Evolutionary conservation across 2,888 invertebrate species (phyloP), one percentile per base, ranked within the genome.

Genomic region (Dryobotodes eremita): DNA sequence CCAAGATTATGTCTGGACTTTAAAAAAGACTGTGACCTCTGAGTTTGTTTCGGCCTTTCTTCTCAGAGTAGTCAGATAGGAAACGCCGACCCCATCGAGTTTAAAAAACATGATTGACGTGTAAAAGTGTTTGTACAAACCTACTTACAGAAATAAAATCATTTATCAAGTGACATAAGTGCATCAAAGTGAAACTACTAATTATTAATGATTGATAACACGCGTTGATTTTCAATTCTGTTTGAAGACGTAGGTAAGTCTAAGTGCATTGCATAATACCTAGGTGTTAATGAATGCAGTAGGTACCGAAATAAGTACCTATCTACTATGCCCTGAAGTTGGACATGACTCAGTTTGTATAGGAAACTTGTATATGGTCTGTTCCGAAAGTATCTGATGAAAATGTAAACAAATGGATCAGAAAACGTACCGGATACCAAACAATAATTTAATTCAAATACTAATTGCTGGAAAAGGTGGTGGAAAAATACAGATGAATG

Each of bases 231-330:
- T 55, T 68, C 20, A 20, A 78, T 71, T 78, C 78, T 61, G 36
- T 55, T 78, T 78, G 61, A 23, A 65, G 53, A 15, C 1, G 20
- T 31, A 42, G 42, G 42, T 42, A n/a, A 20, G 13, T n/a, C 50
- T 70, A 62, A 78, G 55, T 80, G 71, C 71, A 80, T 71, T 78
- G 81, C 46, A 26, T 69, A 69, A 55, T 78, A 64, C 31, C 46
- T 48, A 46, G 42, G 31, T 20, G 3, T 4, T 64, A 79, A 79
- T 79, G 11, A 48, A 77, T 31, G 48, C 15, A 46, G 26, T 48
- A 48, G 20, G 17, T 8, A 42, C 6, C 17, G 46, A 15, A 20
- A 6, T 76, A 76, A 4, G 17, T 42, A 75, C 17, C 6, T 20
- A 20, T 15, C 8, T 8, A 23, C 0, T 61, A 10, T 46, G n/a